phyloP scores from a whole-genome alignment of 2,888 invertebrate genomes.

The Lordiphosa andalusiaca region DNA sequence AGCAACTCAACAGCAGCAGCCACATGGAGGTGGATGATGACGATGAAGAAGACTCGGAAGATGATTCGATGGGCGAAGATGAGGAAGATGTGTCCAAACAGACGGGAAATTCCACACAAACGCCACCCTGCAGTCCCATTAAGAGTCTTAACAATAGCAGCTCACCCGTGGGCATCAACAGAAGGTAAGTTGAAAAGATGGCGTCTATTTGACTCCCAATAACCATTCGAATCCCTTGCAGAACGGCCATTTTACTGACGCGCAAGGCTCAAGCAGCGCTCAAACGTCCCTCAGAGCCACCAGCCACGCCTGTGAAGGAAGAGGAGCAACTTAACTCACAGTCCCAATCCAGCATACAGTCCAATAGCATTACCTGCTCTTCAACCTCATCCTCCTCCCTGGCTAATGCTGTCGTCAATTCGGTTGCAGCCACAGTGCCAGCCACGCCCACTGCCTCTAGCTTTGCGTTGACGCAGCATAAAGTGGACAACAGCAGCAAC shows the following conservation, averaged over 20 bases:
- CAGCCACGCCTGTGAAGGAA: slow-evolving; percentile 74
- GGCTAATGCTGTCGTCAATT: slow-evolving; percentile 19
- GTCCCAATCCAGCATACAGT: slow-evolving; percentile 57
- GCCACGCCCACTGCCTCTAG: slow-evolving; percentile 40
- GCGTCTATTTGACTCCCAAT: no score
- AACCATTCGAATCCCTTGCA: slow-evolving; percentile 30
- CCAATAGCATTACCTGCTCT: slow-evolving; percentile 47
- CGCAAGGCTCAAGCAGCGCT: slow-evolving; percentile 85
- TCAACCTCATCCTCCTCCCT: slow-evolving; percentile 42
- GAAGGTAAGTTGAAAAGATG: slow-evolving; percentile 71
- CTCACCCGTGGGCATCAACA: slow-evolving; percentile 80
- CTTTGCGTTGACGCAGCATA: slow-evolving; percentile 60
- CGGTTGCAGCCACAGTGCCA: slow-evolving; percentile 47
- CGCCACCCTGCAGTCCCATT: slow-evolving; percentile 80
- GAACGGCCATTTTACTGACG: slow-evolving; percentile 89
- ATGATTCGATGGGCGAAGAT: slow-evolving; percentile 66
- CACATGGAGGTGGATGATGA: slow-evolving; percentile 57
- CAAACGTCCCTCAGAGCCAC: slow-evolving; percentile 78
- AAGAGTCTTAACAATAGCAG: slow-evolving; percentile 79
- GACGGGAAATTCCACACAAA: slow-evolving; percentile 70
- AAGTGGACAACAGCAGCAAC: slow-evolving; percentile 47
- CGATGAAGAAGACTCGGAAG: slow-evolving; percentile 64
- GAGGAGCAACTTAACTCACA: slow-evolving; percentile 74
- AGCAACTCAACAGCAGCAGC: slow-evolving; percentile 44
- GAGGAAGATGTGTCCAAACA: slow-evolving; percentile 72